Percentiles rank a stretch among this genome's conserved stretches.
Evolutionary conservation across 2,797 vertebrate genomes (phyloP).

Genomic region (Sebastes oblongus): DNA sequence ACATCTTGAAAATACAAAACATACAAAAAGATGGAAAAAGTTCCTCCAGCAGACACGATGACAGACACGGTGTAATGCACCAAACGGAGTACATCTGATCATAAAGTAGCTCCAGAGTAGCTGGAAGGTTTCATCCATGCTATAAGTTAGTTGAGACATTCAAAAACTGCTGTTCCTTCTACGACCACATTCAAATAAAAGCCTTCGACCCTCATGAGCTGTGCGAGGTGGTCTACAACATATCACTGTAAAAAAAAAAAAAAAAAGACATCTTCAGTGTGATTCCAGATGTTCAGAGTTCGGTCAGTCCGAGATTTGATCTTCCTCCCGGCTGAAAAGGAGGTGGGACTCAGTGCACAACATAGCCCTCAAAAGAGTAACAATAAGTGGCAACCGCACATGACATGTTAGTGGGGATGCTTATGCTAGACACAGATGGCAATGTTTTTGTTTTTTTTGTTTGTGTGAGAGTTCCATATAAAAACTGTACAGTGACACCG

Average conservation of each 20-base stretch:
- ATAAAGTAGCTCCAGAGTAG: slow-evolving; percentile 2
- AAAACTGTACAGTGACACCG: slow-evolving; percentile 7
- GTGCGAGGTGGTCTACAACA: neutral
- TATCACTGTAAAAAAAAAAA: neutral
- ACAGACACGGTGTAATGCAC: slow-evolving; percentile 43
- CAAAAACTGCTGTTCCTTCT: slow-evolving; percentile 11
- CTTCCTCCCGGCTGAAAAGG: slow-evolving; percentile 7
- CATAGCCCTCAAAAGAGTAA: slow-evolving; percentile 14
- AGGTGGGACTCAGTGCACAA: neutral
- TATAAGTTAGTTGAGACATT: slow-evolving; percentile 36
- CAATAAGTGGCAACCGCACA: slow-evolving; percentile 11
- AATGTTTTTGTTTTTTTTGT: neutral
- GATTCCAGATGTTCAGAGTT: slow-evolving; percentile 2
- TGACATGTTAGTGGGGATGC: slow-evolving; percentile 12
- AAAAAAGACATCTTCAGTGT: neutral
- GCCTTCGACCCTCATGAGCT: neutral
- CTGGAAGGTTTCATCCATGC: slow-evolving; percentile 6
- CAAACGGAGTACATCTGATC: slow-evolving; percentile 5
- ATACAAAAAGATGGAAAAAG: slow-evolving; percentile 8
- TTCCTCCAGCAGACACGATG: slow-evolving; percentile 42
- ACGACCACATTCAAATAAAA: neutral
- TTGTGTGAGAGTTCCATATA: neutral
- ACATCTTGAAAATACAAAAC: slow-evolving; percentile 47
- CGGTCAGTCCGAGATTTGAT: neutral
- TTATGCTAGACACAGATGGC: slow-evolving; percentile 19